Evolutionary conservation across 2,888 invertebrate species (phyloP), one percentile per base, ranked within the genome.

Genomic region (Lepidochitona cinerea): DNA sequence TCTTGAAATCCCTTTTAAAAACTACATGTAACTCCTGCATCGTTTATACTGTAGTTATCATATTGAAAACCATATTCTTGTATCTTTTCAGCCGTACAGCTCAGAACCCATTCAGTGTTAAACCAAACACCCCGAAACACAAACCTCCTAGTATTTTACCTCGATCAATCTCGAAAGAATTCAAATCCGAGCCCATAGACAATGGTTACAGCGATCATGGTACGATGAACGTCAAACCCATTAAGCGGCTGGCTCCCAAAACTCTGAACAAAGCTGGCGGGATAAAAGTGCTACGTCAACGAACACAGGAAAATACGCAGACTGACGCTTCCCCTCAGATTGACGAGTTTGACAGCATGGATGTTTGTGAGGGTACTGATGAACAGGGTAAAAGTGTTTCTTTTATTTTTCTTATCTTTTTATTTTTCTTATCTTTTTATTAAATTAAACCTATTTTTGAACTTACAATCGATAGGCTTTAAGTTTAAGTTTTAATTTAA

Each of bases 41-140:
- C n/a, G n/a, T n/a, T n/a, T n/a, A n/a, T n/a, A n/a, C 3, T 54
- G 1, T 70, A 32, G 7, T 54, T 54, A 7, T 33, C 9, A 54
- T 18, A 3, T 23, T 65, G 35, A 33, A 32, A 7, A 5, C 59
- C 2, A 64, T 33, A 26, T 29, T 29, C 36, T 5, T 29, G 12
- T 54, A 35, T 36, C 4, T 35, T 26, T 1, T 37, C 18, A 26
- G 36, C 79, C 84, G 85, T 54, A 72, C 81, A 18, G 79, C 83
- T n/a, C 79, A 81, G 68, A 87, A 85, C 74, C 86, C 86, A 29
- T 87, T 87, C 74, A 80, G 77, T 52, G 80, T 81, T 0, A 79
- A 75, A 37, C 70, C 72, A 32, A 37, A 70, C 29, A 9, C 59
- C n/a, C 23, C 72, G 6, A n/a, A 70, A 23, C 32, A 33, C 29